Conservation (phyloP, 1,140 invertebrate species). For the Drosophila sechellia region DNA sequence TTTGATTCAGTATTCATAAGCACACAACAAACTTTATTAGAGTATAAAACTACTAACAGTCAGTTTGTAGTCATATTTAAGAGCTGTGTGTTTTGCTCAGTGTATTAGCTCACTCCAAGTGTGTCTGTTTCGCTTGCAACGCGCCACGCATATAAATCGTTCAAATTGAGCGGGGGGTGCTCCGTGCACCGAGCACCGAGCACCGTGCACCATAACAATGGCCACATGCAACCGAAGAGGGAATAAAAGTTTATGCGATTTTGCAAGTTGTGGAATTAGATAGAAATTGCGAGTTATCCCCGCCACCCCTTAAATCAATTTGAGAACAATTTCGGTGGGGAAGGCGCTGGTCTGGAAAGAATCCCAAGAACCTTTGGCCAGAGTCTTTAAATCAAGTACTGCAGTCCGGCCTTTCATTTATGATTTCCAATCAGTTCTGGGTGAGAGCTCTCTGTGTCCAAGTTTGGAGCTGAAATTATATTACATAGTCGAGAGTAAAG, state of each 20-base stretch:
- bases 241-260: constrained; percentile 44
- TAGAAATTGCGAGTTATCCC: constrained; percentile 41
- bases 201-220: constrained; percentile 3
- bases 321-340: constrained; percentile 12
- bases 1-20: too few species aligned
- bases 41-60: too few species aligned
- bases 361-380: not conserved
- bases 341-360: not conserved
- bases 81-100: not conserved
- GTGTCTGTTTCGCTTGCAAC: constrained; percentile 3
- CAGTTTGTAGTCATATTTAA: too few species aligned
- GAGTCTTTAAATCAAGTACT: constrained; percentile 26
- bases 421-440: constrained; percentile 45
- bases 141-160: constrained; percentile 68
- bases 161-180: constrained; percentile 31
- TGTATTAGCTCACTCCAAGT: not conserved
- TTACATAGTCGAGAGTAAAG: constrained; percentile 13
- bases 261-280: constrained; percentile 57
- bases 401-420: constrained; percentile 16
- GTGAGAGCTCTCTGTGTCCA: constrained; percentile 11
- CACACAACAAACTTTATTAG: too few species aligned
- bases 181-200: not conserved
- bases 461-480: constrained; percentile 29
- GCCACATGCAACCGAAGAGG: not conserved
- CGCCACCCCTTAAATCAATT: constrained; percentile 10